Evolutionary conservation across 2,113 vertebrate genomes (phyloP), one percentile per base, ranked within the genome.

Genomic region (Ancistrus triradiatus): DNA sequence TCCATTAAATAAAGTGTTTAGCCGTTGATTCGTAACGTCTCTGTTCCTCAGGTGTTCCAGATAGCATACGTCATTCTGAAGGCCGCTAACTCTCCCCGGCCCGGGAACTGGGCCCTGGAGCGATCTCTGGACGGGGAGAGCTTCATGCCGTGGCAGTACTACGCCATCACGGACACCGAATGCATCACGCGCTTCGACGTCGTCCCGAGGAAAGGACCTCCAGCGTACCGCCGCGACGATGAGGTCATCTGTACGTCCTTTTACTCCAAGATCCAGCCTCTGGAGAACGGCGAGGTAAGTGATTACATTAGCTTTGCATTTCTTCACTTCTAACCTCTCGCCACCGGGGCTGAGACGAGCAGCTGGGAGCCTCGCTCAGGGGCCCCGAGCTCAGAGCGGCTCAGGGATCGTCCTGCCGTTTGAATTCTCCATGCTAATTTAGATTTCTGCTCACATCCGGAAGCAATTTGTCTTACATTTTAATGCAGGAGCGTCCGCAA

Each of bases 241-340:
- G 95, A 98, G 77, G 92, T 98, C 40, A 97, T 98, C 84, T 99
- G 96, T 70, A 99, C 95, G 8, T 96, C 96, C 0, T 95, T 92
- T 78, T 99, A 99, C 71, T 98, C 96, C 22, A 96, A 90, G 81
- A 93, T 99, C 57, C 95, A 95, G 43, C 96, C 96, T 2, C 85
- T 99, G 81, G 96, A 99, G 77, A 98, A 99, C 0, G 95, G 96
- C 84, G 96, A 99, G 94, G 96, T 99, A 89, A 63, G 57, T 3
- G 37, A 13, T 6, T 40, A 33, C 10, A 7, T 33, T 33, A 7
- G 31, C 10, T 33, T 1, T 33, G n/a, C n/a, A n/a, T n/a, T n/a
- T n/a, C n/a, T n/a, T n/a, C n/a, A n/a, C n/a, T n/a, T n/a, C n/a
- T n/a, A n/a, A n/a, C n/a, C n/a, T n/a, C n/a, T n/a, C n/a, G n/a